A percentile compares a stretch with the other conserved stretches of the same genome.
Conservation (phyloP, 1,140 invertebrate genomes). For the Pseudachorutes palmiensis region DNA sequence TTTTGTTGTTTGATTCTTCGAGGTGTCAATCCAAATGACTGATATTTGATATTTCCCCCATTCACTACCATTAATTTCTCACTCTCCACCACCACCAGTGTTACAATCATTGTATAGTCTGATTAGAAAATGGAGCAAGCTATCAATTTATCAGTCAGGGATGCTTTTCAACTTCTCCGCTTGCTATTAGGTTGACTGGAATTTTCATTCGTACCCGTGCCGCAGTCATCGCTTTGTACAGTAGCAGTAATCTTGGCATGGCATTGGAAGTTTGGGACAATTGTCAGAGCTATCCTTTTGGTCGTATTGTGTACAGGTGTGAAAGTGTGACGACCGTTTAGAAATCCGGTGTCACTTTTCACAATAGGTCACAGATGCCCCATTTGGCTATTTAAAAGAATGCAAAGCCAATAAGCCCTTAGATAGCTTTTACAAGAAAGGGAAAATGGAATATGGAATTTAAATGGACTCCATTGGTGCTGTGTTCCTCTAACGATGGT, state of each 20-base stretch:
- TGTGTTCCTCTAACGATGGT: too few relatives aligned
- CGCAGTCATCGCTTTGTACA: too few relatives aligned
- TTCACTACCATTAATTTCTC: background rate
- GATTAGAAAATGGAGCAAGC: too few relatives aligned
- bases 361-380: conserved; percentile 9
- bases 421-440: background rate
- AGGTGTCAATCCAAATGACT: background rate
- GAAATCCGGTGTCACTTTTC: conserved; percentile 9
- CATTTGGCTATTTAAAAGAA: conserved; percentile 1
- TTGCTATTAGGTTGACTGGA: too few relatives aligned
- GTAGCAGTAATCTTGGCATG: too few relatives aligned
- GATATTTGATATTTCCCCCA: background rate
- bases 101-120: too few relatives aligned
- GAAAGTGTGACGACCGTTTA: conserved; percentile 6
- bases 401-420: conserved; percentile 7
- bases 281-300: too few relatives aligned
- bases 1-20: background rate
- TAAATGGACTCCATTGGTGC: too few relatives aligned
- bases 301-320: conserved; percentile 12
- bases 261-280: too few relatives aligned
- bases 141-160: too few relatives aligned
- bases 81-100: background rate
- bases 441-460: background rate
- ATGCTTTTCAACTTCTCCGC: too few relatives aligned
- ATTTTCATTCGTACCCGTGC: too few relatives aligned